Percentiles rank a stretch among this genome's conserved stretches.
Evolutionary conservation across 2,888 invertebrate genomes (phyloP).

Genomic region (Troides helena): DNA sequence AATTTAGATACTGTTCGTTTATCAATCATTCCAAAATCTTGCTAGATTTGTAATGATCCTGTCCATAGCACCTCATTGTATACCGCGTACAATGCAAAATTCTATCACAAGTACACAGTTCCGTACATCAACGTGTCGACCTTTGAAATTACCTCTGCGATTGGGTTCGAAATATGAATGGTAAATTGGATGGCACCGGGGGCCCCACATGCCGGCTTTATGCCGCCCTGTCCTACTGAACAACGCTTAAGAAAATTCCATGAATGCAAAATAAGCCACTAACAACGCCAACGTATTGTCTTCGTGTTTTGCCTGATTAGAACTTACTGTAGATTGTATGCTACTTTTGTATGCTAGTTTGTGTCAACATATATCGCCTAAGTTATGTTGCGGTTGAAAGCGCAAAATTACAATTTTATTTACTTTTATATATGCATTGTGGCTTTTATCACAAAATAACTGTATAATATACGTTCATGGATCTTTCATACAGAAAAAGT

Average conservation of each 20-base stretch:
- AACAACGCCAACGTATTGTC: slow-evolving; percentile 60
- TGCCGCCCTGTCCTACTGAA: slow-evolving; percentile 57
- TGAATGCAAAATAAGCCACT: slow-evolving; percentile 75
- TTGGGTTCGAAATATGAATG: slow-evolving; percentile 75
- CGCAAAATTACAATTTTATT: slow-evolving; percentile 21
- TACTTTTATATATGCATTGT: neutral
- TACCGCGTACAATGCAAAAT: slow-evolving; percentile 26
- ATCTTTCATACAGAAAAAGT: no score
- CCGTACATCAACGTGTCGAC: slow-evolving; percentile 48
- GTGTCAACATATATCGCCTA: slow-evolving; percentile 31
- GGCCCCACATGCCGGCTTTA: slow-evolving; percentile 54
- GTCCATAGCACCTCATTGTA: slow-evolving; percentile 2
- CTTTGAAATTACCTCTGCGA: slow-evolving; percentile 70
- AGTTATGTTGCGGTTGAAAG: slow-evolving; percentile 23
- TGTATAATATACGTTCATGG: no score
- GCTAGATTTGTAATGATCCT: slow-evolving; percentile 5
- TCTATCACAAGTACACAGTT: slow-evolving; percentile 27
- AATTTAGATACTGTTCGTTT: no score
- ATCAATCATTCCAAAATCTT: no score
- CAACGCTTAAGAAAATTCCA: slow-evolving; percentile 74
- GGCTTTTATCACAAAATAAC: neutral
- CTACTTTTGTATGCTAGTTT: slow-evolving; percentile 36
- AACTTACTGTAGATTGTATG: slow-evolving; percentile 49
- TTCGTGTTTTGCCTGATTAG: slow-evolving; percentile 66
- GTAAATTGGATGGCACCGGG: slow-evolving; percentile 67